phyloP scores from a whole-genome alignment of 2,888 invertebrate species.

The Sphaerophoria rueppellii region DNA sequence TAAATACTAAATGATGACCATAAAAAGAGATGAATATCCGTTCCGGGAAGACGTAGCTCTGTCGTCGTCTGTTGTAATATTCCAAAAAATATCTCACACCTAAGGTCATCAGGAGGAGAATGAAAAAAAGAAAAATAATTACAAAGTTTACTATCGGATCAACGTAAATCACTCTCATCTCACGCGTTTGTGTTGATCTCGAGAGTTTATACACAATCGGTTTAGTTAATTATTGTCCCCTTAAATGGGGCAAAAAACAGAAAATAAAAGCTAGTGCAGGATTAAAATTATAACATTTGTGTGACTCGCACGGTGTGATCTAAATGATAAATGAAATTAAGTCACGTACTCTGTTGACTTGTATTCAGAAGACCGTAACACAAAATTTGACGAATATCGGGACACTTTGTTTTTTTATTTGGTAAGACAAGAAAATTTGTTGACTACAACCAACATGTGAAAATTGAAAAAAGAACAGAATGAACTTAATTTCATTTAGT shows the following conservation, averaged over 20 bases:
- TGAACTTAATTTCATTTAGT: no score
- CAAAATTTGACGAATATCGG: constrained; percentile 1
- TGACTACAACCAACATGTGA: no score
- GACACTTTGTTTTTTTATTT: constrained; percentile 20
- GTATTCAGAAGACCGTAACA: constrained; percentile 23
- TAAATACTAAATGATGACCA: constrained; percentile 35
- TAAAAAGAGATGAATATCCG: constrained; percentile 55
- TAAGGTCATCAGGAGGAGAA: constrained; percentile 20
- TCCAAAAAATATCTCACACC: constrained; percentile 18
- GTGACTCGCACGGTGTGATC: constrained; percentile 60
- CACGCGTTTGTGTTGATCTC: constrained; percentile 17
- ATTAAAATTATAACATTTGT: constrained; percentile 51
- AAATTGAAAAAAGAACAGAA: no score
- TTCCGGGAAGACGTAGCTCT: constrained; percentile 45
- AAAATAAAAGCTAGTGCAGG: background rate
- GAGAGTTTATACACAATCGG: constrained; percentile 39
- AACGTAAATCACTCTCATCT: constrained; percentile 67
- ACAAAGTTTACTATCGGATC: constrained; percentile 65
- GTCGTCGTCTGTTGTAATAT: background rate
- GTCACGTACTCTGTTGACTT: constrained; percentile 63
- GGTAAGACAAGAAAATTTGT: no score
- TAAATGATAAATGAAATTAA: constrained; percentile 71
- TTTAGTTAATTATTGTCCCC: constrained; percentile 55
- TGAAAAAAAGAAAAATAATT: constrained; percentile 51
- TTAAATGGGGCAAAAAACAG: constrained; percentile 1